phyloP scores from a whole-genome alignment of 2,113 vertebrate genomes.

The Panthera leo region DNA sequence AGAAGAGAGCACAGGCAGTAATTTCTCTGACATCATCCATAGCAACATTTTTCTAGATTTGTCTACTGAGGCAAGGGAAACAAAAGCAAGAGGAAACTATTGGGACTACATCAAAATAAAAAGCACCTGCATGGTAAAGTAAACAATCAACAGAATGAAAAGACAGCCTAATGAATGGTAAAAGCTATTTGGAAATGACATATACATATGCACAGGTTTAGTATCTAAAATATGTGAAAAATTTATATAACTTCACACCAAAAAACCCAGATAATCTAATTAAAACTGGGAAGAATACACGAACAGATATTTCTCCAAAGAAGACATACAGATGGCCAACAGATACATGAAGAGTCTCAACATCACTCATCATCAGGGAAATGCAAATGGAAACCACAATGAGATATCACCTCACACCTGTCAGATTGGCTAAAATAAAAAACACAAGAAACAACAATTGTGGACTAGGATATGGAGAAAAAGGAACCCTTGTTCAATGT shows the following conservation, averaged over 20 bases:
- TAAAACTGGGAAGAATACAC: background rate
- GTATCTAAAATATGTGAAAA: background rate
- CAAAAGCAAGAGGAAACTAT: background rate
- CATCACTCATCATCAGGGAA: background rate
- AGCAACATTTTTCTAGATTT: no score
- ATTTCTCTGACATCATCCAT: no score
- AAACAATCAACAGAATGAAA: background rate
- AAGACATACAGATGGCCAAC: background rate
- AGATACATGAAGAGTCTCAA: background rate
- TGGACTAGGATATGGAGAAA: background rate
- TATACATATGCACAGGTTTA: background rate
- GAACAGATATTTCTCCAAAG: background rate
- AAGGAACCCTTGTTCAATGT: background rate
- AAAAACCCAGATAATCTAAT: background rate
- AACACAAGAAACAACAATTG: background rate
- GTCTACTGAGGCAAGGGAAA: background rate
- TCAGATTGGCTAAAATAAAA: background rate
- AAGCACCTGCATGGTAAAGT: background rate
- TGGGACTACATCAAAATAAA: background rate
- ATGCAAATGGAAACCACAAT: background rate
- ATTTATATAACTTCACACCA: background rate
- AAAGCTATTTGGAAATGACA: background rate
- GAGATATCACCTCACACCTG: background rate
- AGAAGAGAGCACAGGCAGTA: no score
- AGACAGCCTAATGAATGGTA: background rate